Conservation (phyloP, 2,888 invertebrate species). For the Drosophila eohydei region DNA sequence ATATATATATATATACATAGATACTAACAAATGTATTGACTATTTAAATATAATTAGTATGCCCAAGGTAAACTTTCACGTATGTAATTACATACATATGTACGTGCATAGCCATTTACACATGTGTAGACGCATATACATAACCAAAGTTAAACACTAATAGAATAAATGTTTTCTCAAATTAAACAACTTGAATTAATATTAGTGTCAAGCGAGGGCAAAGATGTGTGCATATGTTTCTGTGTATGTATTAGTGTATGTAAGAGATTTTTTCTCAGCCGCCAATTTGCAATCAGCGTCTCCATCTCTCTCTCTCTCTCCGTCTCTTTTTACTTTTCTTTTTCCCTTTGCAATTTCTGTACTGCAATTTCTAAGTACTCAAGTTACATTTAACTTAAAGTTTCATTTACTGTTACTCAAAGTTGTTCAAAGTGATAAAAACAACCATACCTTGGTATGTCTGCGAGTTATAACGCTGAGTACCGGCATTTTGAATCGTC, state of each 20-base stretch:
- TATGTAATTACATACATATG: background rate
- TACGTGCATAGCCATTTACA: background rate
- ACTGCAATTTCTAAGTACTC: background rate
- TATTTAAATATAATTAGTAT: slow-evolving; percentile 19
- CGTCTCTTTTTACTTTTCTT: background rate
- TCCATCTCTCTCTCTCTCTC: background rate
- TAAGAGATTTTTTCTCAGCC: background rate
- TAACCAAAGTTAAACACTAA: background rate
- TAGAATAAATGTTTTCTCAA: slow-evolving; percentile 6
- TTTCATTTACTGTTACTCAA: background rate
- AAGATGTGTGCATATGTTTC: background rate
- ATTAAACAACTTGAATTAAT: slow-evolving; percentile 4
- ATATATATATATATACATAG: background rate
- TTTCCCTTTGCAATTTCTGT: background rate
- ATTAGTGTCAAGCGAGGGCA: slow-evolving; percentile 9
- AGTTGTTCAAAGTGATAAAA: background rate
- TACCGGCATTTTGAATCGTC: slow-evolving; percentile 42
- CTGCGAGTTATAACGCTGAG: slow-evolving; percentile 36
- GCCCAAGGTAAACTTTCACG: slow-evolving; percentile 3
- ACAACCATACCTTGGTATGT: slow-evolving; percentile 37
- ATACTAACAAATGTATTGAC: slow-evolving; percentile 1
- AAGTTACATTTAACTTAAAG: background rate
- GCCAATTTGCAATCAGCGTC: background rate
- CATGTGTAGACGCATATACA: background rate
- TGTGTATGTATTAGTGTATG: background rate